Conservation (phyloP, 2,888 invertebrate species). For the Hemistola chrysoprasaria region DNA sequence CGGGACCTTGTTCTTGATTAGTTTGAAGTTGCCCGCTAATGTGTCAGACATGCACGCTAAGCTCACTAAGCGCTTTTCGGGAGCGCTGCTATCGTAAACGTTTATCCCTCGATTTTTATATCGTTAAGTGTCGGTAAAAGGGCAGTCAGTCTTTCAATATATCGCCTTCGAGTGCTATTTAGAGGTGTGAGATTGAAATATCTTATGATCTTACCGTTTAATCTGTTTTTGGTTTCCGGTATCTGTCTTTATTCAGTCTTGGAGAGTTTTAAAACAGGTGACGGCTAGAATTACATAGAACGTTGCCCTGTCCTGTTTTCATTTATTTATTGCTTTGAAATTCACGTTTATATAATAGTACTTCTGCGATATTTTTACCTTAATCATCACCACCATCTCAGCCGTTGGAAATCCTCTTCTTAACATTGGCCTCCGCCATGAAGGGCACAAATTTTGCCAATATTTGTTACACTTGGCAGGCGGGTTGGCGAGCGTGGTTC, state of each 20-base stretch:
- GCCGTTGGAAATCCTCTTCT: too few species aligned
- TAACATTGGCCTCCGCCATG: too few species aligned
- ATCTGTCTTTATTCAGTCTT: constrained; percentile 24
- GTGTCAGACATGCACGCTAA: constrained; percentile 53
- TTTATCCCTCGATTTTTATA: constrained; percentile 27
- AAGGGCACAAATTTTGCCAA: too few species aligned
- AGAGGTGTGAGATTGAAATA: constrained; percentile 34
- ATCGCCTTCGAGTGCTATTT: constrained; percentile 34
- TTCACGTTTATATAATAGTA: too few species aligned
- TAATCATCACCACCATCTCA: too few species aligned
- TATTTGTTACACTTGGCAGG: too few species aligned
- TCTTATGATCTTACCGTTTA: constrained; percentile 34
- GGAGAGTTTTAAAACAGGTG: constrained; percentile 29
- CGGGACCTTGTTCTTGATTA: constrained; percentile 74
- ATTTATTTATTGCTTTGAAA: constrained; percentile 18
- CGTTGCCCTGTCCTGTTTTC: not conserved
- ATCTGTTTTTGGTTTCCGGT: constrained; percentile 24
- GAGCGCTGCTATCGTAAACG: constrained; percentile 21
- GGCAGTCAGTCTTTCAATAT: constrained; percentile 29
- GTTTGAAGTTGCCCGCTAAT: constrained; percentile 77
- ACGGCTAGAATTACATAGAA: constrained; percentile 8
- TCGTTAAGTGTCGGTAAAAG: constrained; percentile 27
- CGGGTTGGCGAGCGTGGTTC: too few species aligned
- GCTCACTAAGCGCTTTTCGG: constrained; percentile 19
- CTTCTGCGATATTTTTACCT: too few species aligned